Conservation (phyloP, 2,888 invertebrate genomes). For the Cylindroiulus punctatus region DNA sequence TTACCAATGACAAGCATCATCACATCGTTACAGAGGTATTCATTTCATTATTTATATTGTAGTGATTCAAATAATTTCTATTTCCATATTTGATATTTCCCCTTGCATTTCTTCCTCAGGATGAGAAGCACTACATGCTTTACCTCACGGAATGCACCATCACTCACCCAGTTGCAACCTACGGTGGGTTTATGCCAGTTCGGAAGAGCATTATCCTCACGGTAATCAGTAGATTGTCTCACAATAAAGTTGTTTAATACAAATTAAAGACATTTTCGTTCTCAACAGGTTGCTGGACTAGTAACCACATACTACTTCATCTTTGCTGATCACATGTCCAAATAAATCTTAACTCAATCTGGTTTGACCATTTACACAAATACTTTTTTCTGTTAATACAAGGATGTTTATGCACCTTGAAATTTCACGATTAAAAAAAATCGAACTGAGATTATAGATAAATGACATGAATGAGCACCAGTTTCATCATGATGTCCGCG, state of each 20-base stretch:
- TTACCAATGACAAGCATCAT: too few relatives aligned
- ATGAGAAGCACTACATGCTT: not conserved
- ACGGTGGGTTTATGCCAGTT: not conserved
- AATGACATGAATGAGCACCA: too few relatives aligned
- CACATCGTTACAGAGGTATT: not conserved
- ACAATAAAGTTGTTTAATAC: not conserved
- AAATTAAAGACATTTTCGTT: not conserved
- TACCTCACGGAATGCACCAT: conserved; percentile 31
- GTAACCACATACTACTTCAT: conserved; percentile 15
- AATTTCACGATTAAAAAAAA: too few relatives aligned
- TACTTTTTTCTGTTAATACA: not conserved
- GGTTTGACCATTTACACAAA: not conserved
- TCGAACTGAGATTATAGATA: too few relatives aligned
- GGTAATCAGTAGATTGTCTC: not conserved
- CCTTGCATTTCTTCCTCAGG: not conserved
- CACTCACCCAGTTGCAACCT: conserved; percentile 1
- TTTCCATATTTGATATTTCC: not conserved
- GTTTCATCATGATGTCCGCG: too few relatives aligned
- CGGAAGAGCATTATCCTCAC: conserved; percentile 4
- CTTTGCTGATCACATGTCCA: conserved; percentile 31
- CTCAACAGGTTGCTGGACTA: not conserved
- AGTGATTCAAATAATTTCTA: not conserved
- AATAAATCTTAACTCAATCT: not conserved
- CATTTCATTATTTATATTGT: not conserved
- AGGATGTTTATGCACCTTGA: too few relatives aligned